Base-by-base conservation (phyloP, 2,113 vertebrate species). In the Nettapus auritus region DNA sequence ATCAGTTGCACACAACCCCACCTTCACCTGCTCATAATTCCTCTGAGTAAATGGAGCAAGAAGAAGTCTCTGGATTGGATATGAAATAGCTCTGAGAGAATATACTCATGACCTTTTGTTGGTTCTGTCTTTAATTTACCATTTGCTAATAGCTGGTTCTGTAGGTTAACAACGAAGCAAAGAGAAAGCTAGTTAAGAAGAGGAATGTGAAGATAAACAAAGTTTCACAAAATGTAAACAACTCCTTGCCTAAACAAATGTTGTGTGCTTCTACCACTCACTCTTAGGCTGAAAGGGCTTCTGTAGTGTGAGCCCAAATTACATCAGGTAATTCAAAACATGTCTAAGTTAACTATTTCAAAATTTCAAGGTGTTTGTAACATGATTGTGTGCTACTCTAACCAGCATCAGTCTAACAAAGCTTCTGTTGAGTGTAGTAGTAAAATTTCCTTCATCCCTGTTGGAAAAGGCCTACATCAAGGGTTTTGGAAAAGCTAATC, bases 11-110 rank as follows among this genome's bases (percentile, higher is more conserved):
- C 36, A 67, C 56, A 69, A 46, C 76, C 46, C 46, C 91, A 71
- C n/a, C 17, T 96, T 96, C 48, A 38, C 69, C 57, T 93, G 75
- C 67, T 91, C 53, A 75, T 82, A 94, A 81, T 97, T 96, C 93
- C 93, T 96, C 13, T 1, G 56, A 94, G 76, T 95, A 94, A 97
- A 95, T 96, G 92, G 48, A 95, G 76, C 85, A 94, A 91, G 75
- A 64, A 82, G 53, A 95, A 85, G 79, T 70, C 33, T 92, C 63
- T 56, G 83, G 85, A 88, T 68, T 76, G 78, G 81, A 17, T 55
- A 81, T 52, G 28, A 92, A 85, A 90, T 55, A 81, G 59, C 34
- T 82, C 59, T 68, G 79, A 33, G 60, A 67, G 60, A 94, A 31
- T 67, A 55, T 31, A 38, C 36, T 63, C 14, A 38, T 71, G 67